Base-by-base conservation (phyloP, 2,797 vertebrate genomes). In the Hipposideros larvatus region DNA sequence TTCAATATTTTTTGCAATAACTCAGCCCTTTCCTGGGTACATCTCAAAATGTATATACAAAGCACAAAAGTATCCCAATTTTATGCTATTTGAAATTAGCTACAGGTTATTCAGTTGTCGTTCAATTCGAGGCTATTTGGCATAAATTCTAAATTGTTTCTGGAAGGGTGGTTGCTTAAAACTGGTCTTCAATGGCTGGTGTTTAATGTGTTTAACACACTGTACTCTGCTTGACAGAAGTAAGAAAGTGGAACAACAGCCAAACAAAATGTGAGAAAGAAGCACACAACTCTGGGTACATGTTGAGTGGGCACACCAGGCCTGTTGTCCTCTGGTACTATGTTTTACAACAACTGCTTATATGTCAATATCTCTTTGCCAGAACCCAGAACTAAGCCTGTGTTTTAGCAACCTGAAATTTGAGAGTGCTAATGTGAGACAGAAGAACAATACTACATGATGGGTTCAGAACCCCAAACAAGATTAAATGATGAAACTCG, bases 61-160 rank as follows among this genome's bases (percentile, higher is more conserved):
- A 68, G 31, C 46, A 87, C 15, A 87, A 59, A 87, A 79, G 26
- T 19, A 9, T 71, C 82, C 59, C 88, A 80, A 91, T 68, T 68
- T 70, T 79, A 80, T 10, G n/a, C 19, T 87, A 43, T 66, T 82
- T 90, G 68, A 83, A 95, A 93, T 43, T 79, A 71, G 65, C 91
- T 86, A 82, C 6, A 85, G 59, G 71, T 48, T 71, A 71, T 63
- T 78, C 55, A 28, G 77, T 86, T 80, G 46, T 71, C 19, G 63
- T 82, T 94, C 57, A 73, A 51, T 14, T 13, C 0, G 11, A 93
- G 75, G 94, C 90, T 80, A 63, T 1, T 19, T 11, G 84, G 28
- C 61, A 63, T 31, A 71, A n/a, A 70, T 82, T 66, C 22, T 24
- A 83, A 48, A 78, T 53, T n/a, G 24, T 31, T 77, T 92, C 75